Conservation (phyloP, 1,140 invertebrate genomes). For the Nasonia longicornis region DNA sequence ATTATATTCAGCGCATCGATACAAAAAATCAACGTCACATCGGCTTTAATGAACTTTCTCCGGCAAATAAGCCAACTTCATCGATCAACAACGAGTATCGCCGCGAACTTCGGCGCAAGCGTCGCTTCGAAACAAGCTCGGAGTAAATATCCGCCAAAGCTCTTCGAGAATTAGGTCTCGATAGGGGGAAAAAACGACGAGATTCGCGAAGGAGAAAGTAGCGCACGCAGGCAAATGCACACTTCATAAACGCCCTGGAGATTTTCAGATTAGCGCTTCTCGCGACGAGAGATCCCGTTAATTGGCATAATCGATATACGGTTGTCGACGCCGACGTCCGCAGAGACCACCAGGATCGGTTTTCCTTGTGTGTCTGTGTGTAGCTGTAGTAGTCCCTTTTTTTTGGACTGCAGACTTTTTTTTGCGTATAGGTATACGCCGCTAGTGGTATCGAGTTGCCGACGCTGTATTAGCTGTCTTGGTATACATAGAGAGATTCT, state of each 20-base stretch:
- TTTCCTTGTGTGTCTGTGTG: neutral
- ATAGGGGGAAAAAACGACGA: neutral
- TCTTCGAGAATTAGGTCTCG: conserved; percentile 6
- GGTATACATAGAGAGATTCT: neutral
- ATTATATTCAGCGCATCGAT: too few relatives aligned
- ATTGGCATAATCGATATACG: conserved; percentile 27
- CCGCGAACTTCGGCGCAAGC: neutral
- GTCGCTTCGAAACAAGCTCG: too few relatives aligned
- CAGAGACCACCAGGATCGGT: conserved; percentile 28
- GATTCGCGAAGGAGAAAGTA: conserved; percentile 13
- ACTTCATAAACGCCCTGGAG: neutral
- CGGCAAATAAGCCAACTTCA: neutral
- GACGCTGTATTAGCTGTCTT: conserved; percentile 25
- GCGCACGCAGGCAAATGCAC: neutral
- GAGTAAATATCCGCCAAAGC: neutral
- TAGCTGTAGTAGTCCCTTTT: neutral
- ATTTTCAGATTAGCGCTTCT: conserved; percentile 24
- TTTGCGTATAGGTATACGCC: neutral
- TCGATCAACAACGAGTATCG: conserved; percentile 7
- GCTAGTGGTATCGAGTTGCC: conserved; percentile 23
- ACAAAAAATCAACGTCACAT: neutral
- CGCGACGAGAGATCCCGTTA: conserved; percentile 19
- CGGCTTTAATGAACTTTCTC: neutral
- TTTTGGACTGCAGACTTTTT: neutral
- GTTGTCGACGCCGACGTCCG: neutral